These are phyloP conservation scores for Dolichallabes microphthalmus DNA, from an alignment of 2,113 vertebrate genomes.

Conservation along the genomic window DNA sequence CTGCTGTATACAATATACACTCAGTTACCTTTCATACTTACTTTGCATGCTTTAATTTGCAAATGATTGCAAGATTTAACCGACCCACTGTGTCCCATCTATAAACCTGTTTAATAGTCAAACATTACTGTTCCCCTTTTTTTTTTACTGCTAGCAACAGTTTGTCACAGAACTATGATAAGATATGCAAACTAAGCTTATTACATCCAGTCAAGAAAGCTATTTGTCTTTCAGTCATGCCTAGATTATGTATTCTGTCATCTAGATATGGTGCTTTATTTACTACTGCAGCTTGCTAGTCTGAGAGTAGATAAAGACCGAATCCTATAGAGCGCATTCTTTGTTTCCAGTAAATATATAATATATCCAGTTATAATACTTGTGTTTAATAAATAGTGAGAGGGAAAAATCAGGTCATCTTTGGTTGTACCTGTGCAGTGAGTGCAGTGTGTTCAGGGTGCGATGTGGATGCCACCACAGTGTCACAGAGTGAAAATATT, in stretches of 20 bases:
- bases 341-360: neutral
- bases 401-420: slow-evolving; percentile 27
- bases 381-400: neutral
- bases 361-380: neutral
- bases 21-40: slow-evolving; percentile 7
- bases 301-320: neutral
- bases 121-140: slow-evolving; percentile 46
- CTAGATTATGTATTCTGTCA: slow-evolving; percentile 9
- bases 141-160: slow-evolving; percentile 7
- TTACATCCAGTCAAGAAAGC: slow-evolving; percentile 16
- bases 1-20: neutral
- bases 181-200: slow-evolving; percentile 46
- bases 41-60: slow-evolving; percentile 46
- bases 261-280: neutral
- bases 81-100: slow-evolving; percentile 1
- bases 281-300: neutral
- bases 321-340: neutral
- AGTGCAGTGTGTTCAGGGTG: slow-evolving; percentile 38
- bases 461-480: slow-evolving; percentile 42
- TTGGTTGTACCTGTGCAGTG: slow-evolving; percentile 35
- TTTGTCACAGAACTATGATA: slow-evolving; percentile 23
- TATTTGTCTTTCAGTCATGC: neutral
- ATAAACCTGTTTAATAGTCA: slow-evolving; percentile 23
- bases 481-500: slow-evolving; percentile 64
- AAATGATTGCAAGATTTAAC: slow-evolving; percentile 34